Base-by-base conservation (phyloP, 2,797 vertebrate genomes). In the Lepus townsendii region DNA sequence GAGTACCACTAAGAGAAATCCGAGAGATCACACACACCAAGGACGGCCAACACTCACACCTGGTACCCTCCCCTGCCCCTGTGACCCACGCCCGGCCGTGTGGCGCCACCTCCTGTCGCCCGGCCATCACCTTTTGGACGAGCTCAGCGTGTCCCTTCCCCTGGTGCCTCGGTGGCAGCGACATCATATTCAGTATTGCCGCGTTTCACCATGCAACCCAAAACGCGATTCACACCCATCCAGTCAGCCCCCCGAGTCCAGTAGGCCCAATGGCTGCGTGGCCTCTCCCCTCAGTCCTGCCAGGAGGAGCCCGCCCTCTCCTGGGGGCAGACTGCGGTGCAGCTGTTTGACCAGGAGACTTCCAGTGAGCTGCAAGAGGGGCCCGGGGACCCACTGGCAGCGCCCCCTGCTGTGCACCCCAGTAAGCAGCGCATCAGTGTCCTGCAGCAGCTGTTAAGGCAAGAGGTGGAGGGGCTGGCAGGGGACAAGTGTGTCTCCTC, bases 311-410 rank as follows among this genome's bases (percentile, higher is more conserved):
- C 86, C 69, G 75, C 57, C 66, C 54, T 93, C 57, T 54, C 94
- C 52, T 97, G 97, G 97, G 97, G 96, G 72, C 94, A 95, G 84
- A 95, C 97, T 85, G 96, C 97, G 42, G 91, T 98, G 22, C 95
- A 76, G 27, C 94, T 97, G 63, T 98, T 98, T 95, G 94, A 98
- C 63, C 97, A 97, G 52, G 97, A 98, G 22, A 76, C 52, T 60
- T 52, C 60, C 42, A 7, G 38, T 54, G 69, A n/a, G 4, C 78
- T 88, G 11, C 93, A 93, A 78, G 94, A 95, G 63, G 91, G 76
- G 20, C 16, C 95, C 38, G 91, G 82, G 26, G 95, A 90, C 50
- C 73, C 50, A 22, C 11, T 85, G 13, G 38, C 50, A 57, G 12
- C 63, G 26, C 82, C 93, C 80, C 42, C 47, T 26, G 77, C 35